A percentile compares a stretch with the other conserved stretches of the same genome.
phyloP scores from a whole-genome alignment of 2,888 invertebrate species.

The Phania funesta region DNA sequence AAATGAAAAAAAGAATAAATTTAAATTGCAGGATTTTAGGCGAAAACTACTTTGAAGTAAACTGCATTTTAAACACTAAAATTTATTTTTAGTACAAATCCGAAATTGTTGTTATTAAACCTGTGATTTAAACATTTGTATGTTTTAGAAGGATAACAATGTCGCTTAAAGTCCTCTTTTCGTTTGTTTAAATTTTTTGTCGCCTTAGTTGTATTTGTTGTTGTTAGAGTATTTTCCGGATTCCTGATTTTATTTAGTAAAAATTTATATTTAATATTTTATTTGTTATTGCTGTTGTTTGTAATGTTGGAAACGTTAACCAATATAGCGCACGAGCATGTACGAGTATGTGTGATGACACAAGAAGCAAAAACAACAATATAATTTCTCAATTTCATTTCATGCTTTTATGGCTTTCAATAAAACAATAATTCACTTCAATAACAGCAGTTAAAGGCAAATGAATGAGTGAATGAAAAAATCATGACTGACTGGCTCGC shows the following conservation, averaged over 20 bases:
- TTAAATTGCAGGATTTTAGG: too few species aligned
- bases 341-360: conserved; percentile 27
- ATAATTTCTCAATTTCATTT: conserved; percentile 44
- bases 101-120: too few species aligned
- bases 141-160: too few species aligned
- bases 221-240: neutral
- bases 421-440: conserved; percentile 67
- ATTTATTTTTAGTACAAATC: too few species aligned
- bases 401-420: conserved; percentile 61
- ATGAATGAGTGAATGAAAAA: conserved; percentile 34
- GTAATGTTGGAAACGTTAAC: conserved; percentile 28
- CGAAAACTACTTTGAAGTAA: too few species aligned
- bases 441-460: conserved; percentile 62
- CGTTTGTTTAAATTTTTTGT: neutral
- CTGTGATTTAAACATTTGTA: too few species aligned
- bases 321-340: too few species aligned
- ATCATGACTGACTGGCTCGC: neutral
- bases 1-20: too few species aligned
- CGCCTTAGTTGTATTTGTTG: neutral
- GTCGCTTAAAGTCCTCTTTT: too few species aligned
- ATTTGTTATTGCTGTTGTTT: conserved; percentile 20
- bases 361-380: conserved; percentile 16
- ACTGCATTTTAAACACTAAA: too few species aligned
- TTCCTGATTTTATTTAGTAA: conserved; percentile 9
- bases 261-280: conserved; percentile 17